A percentile compares a stretch with the other conserved stretches of the same genome.
Evolutionary conservation across 1,140 invertebrate genomes (phyloP).

Genomic region (Drosophila kanapiae): DNA sequence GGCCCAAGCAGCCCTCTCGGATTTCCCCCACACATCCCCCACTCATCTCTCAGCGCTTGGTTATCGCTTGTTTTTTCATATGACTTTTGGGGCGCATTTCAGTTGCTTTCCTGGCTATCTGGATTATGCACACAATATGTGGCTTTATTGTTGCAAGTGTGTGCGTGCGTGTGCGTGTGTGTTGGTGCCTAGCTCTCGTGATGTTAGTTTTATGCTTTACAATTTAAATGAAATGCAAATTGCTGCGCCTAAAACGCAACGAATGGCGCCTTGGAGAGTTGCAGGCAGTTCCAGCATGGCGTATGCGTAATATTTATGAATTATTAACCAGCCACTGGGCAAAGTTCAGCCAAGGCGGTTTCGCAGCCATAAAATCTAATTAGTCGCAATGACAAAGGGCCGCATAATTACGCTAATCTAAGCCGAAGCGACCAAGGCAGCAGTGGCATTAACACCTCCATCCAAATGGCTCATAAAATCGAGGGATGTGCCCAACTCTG

Average conservation of each 20-base stretch:
- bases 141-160: constrained; percentile 21
- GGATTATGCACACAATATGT: constrained; percentile 53
- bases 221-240: constrained; percentile 83
- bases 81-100: constrained; percentile 77
- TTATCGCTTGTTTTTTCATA: constrained; percentile 82
- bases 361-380: constrained; percentile 71
- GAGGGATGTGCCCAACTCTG: background rate
- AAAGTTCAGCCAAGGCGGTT: background rate
- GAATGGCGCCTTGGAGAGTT: constrained; percentile 66
- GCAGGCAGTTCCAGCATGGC: constrained; percentile 13
- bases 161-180: constrained; percentile 8
- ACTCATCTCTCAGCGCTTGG: constrained; percentile 23
- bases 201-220: constrained; percentile 68
- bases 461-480: constrained; percentile 57
- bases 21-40: background rate
- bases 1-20: constrained; percentile 22
- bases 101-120: constrained; percentile 33
- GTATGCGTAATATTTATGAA: constrained; percentile 79
- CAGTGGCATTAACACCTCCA: constrained; percentile 66
- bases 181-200: background rate
- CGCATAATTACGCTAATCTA: constrained; percentile 76
- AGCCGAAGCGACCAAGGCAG: constrained; percentile 36
- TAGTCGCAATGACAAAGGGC: constrained; percentile 77
- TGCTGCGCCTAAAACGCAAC: constrained; percentile 45
- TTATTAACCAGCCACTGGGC: constrained; percentile 50